Evolutionary conservation across 2,888 invertebrate genomes (phyloP), one percentile per base, ranked within the genome.

Genomic region (Cephalotes varians): DNA sequence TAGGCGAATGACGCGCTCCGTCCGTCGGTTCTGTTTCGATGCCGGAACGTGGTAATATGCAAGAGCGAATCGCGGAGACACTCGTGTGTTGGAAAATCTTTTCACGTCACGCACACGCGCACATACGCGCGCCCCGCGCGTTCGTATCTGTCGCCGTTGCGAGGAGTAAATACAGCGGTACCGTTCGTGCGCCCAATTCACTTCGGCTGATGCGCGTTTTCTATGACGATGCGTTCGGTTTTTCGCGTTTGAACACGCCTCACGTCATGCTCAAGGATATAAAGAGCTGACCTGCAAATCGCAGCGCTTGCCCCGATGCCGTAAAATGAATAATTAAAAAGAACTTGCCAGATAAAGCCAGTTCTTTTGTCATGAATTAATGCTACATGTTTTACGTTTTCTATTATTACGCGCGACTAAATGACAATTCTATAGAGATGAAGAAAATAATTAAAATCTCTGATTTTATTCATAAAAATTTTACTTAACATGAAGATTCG

Each of bases 1-100:
- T 93, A 93, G 91, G 83, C 92, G 93, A 91, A 91, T 93, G 93
- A 93, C 93, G 93, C 90, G 56, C 69, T 25, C 31, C 69, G 40
- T 54, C 40, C 69, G 44, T 69, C 56, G 91, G 88, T 89, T 93
- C 88, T 88, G 91, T 92, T 92, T 92, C 92, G 92, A 92, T 91
- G 90, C 82, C 87, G 86, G 89, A 89, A 90, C 90, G 90, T 88
- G 89, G 87, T 88, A 86, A 88, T 77, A 83, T 76, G 81, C 85
- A 90, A 86, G 86, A 86, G 72, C 88, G 85, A 82, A 84, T 86
- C 56, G 56, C 40, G 56, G 5, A 37, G 56, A 49, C 28, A 49
- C 15, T 65, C 28, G 28, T 15, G 58, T 21, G 77, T 37, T 58
- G 60, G 60, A 67, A 64, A 77, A 82, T 77, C 67, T 49, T 58